Evolutionary conservation across 2,797 vertebrate species (phyloP).

Genomic region (Cygnus olor): DNA sequence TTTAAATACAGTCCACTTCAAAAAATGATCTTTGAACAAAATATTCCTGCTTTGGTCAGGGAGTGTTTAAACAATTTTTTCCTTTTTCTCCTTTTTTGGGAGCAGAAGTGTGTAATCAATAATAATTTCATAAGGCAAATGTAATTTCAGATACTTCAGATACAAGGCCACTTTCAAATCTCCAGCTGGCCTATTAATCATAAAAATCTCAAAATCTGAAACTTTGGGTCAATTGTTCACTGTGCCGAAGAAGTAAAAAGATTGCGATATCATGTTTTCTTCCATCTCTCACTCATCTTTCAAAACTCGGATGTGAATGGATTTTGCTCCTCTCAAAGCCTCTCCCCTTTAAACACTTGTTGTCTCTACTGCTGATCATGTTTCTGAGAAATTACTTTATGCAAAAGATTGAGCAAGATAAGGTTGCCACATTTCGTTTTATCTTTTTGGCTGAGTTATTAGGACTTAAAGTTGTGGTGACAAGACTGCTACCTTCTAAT

Average conservation of each 20-base stretch:
- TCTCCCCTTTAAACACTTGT: conserved; percentile 80
- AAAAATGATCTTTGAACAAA: neutral
- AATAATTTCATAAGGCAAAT: conserved; percentile 22
- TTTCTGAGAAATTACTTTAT: conserved; percentile 86
- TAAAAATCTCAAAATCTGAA: conserved; percentile 61
- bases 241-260: conserved; percentile 54
- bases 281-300: conserved; percentile 80
- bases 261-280: conserved; percentile 73
- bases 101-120: neutral
- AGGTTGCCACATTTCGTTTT: conserved; percentile 82
- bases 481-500: conserved; percentile 77
- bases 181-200: conserved; percentile 6
- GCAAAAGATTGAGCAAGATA: conserved; percentile 82
- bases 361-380: conserved; percentile 80
- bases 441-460: conserved; percentile 82
- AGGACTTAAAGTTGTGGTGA: conserved; percentile 83
- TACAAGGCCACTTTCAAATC: neutral
- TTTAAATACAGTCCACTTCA: neutral
- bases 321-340: conserved; percentile 69
- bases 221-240: conserved; percentile 66
- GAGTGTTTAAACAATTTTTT: neutral
- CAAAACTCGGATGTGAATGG: conserved; percentile 78
- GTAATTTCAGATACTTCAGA: conserved; percentile 8
- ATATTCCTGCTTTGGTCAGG: neutral
- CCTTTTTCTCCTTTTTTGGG: neutral